A percentile compares a stretch with the other conserved stretches of the same genome.
Evolutionary conservation across 2,113 vertebrate genomes (phyloP).

Genomic region (Salminus brasiliensis): DNA sequence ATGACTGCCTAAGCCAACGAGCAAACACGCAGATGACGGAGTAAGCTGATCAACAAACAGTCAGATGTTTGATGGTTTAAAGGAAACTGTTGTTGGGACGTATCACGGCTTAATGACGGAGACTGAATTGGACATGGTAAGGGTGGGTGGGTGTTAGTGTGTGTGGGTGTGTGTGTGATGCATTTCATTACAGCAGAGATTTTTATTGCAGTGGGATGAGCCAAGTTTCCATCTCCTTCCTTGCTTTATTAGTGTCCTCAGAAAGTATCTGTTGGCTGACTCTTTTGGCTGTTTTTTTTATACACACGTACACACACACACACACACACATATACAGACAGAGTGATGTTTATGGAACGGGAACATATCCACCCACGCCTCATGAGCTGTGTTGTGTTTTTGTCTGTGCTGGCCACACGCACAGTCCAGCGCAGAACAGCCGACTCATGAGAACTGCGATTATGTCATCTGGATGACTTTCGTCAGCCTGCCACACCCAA

Average conservation of each 20-base stretch:
- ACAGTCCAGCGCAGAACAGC: background rate
- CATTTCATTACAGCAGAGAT: slow-evolving; percentile 20
- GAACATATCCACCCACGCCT: background rate
- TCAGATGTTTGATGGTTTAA: slow-evolving; percentile 35
- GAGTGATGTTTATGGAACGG: background rate
- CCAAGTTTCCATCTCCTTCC: slow-evolving; percentile 18
- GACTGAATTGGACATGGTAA: background rate
- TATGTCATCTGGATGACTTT: slow-evolving; percentile 17
- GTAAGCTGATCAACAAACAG: slow-evolving; percentile 44
- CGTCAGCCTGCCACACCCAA: background rate
- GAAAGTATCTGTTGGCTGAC: slow-evolving; percentile 17
- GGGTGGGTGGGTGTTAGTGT: background rate
- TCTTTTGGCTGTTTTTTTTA: background rate
- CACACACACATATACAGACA: background rate
- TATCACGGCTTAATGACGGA: slow-evolving; percentile 27
- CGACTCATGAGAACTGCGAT: background rate
- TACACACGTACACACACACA: background rate
- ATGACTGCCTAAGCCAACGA: slow-evolving; percentile 46
- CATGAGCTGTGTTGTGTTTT: slow-evolving; percentile 9
- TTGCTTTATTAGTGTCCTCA: slow-evolving; percentile 20
- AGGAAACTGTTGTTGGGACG: slow-evolving; percentile 39
- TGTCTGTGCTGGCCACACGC: background rate
- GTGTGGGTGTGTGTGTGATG: background rate
- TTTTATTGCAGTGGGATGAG: slow-evolving; percentile 10
- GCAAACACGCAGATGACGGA: slow-evolving; percentile 42